These are phyloP conservation scores for Protobothrops mucrosquamatus DNA, from an alignment of 2,113 vertebrate genomes.

Conservation along the genomic window DNA sequence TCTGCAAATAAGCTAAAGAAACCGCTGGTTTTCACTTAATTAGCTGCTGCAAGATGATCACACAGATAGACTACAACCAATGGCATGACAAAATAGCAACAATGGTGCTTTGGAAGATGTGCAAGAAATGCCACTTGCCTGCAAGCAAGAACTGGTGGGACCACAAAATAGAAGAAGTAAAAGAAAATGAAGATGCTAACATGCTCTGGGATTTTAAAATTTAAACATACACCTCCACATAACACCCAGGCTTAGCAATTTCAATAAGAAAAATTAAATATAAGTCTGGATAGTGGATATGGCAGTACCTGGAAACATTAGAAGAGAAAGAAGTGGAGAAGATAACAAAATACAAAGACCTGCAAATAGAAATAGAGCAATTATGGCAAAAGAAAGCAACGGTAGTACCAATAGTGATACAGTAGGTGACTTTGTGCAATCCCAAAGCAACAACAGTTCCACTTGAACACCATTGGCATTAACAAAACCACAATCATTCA, in stretches of 20 bases:
- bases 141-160: background rate
- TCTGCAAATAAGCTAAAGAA: background rate
- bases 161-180: background rate
- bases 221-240: background rate
- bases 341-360: background rate
- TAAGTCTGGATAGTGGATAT: background rate
- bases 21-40: background rate
- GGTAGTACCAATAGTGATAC: background rate
- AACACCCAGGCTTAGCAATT: background rate
- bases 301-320: background rate
- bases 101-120: background rate
- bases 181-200: background rate
- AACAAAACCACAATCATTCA: background rate
- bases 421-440: background rate
- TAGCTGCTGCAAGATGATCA: background rate
- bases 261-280: background rate
- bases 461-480: background rate
- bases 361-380: background rate
- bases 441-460: background rate
- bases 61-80: background rate
- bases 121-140: background rate
- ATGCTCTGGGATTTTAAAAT: background rate
- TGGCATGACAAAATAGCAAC: background rate
- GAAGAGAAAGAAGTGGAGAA: background rate
- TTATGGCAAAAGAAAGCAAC: background rate